phyloP scores from a whole-genome alignment of 2,113 vertebrate genomes.

The Barnardius zonarius region DNA sequence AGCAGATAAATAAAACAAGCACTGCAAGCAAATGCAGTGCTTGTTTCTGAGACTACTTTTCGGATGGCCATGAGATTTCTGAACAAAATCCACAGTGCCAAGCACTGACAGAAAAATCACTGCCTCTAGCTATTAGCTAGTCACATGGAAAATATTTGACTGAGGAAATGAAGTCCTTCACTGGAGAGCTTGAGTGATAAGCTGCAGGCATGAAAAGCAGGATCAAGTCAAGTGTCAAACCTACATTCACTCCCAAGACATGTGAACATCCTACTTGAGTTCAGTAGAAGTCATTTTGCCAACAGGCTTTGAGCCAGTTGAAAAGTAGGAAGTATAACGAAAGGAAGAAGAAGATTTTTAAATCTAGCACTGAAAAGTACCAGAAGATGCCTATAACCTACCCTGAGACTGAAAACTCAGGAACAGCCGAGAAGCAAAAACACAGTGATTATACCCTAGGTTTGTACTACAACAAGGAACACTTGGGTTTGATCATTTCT shows the following conservation, averaged over 20 bases:
- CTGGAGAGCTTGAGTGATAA: constrained; percentile 18
- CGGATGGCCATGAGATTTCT: background rate
- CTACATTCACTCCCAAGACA: background rate
- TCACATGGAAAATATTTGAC: constrained; percentile 41
- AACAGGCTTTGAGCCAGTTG: constrained; percentile 12
- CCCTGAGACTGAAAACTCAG: background rate
- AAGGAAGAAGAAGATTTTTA: background rate
- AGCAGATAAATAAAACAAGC: background rate
- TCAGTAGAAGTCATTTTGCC: background rate
- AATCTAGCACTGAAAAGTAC: background rate
- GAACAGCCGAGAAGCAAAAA: background rate
- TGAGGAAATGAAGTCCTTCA: constrained; percentile 15
- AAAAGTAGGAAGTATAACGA: background rate
- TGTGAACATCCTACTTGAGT: background rate
- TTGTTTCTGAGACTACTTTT: background rate
- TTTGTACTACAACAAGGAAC: background rate
- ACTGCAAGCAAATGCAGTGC: background rate
- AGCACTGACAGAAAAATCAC: constrained; percentile 30
- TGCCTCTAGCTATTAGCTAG: background rate
- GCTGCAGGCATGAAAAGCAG: constrained; percentile 31
- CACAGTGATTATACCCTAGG: background rate
- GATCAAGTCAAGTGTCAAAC: constrained; percentile 30
- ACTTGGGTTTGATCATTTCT: background rate
- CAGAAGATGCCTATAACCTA: background rate
- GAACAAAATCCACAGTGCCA: background rate